These are phyloP conservation scores for Coracopsis vasa DNA, from an alignment of 2,113 vertebrate species.

Conservation along the genomic window DNA sequence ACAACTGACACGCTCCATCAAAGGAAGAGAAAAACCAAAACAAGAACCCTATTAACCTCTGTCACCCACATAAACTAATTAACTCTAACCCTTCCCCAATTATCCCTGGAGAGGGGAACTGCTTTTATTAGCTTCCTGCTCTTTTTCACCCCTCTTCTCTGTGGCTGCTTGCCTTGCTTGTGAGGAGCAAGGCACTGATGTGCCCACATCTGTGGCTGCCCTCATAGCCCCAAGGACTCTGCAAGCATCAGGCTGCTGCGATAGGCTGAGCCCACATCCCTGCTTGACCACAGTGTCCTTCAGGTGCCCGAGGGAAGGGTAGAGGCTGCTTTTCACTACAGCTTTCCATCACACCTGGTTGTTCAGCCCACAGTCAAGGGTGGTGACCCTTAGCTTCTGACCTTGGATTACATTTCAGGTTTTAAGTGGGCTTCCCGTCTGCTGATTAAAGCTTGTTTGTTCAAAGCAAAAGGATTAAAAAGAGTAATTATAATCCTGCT, in stretches of 20 bases:
- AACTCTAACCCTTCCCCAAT: slow-evolving; percentile 38
- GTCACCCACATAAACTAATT: slow-evolving; percentile 50
- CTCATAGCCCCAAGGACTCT: not conserved
- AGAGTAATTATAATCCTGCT: slow-evolving; percentile 61
- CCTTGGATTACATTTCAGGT: slow-evolving; percentile 66
- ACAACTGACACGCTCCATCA: slow-evolving; percentile 51
- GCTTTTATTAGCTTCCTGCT: slow-evolving; percentile 30
- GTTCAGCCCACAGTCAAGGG: slow-evolving; percentile 68
- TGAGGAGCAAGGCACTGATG: accelerated
- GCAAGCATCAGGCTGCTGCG: not conserved
- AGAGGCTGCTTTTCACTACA: slow-evolving; percentile 8
- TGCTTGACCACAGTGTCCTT: not conserved
- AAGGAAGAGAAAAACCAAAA: slow-evolving; percentile 46
- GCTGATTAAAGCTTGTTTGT: slow-evolving; percentile 70
- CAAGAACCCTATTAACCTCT: slow-evolving; percentile 64
- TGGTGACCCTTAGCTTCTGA: slow-evolving; percentile 70
- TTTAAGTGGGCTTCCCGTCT: slow-evolving; percentile 62
- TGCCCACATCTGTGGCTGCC: not conserved
- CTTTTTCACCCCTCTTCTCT: not conserved
- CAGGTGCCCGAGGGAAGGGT: not conserved
- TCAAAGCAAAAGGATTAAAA: slow-evolving; percentile 66
- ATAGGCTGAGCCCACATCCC: not conserved
- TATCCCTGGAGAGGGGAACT: slow-evolving; percentile 8
- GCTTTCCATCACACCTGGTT: slow-evolving; percentile 63
- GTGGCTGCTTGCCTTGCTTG: not conserved